phyloP scores from a whole-genome alignment of 2,797 vertebrate genomes.

The Girardinus metallicus region DNA sequence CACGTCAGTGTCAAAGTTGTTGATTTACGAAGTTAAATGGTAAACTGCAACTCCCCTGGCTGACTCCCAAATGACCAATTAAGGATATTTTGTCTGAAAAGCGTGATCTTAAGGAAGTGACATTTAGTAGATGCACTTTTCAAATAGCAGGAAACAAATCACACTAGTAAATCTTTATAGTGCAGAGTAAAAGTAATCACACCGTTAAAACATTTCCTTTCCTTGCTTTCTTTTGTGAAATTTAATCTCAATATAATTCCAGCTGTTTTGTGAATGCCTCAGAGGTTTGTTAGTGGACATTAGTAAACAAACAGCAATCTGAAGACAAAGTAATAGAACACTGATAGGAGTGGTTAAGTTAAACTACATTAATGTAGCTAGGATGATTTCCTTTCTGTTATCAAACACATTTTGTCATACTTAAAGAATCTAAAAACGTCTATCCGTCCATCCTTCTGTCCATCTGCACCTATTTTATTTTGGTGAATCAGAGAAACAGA shows the following conservation, averaged over 20 bases:
- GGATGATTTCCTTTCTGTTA: background rate
- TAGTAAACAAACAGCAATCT: background rate
- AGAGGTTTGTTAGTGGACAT: background rate
- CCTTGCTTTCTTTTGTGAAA: background rate
- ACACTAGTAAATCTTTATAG: slow-evolving; percentile 1
- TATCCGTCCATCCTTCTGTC: background rate
- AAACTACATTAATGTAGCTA: background rate
- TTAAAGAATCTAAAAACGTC: background rate
- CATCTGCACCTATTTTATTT: background rate
- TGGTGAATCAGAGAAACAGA: background rate
- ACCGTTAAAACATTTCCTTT: background rate
- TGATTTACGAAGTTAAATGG: slow-evolving; percentile 68
- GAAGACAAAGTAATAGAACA: background rate
- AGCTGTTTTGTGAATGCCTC: background rate
- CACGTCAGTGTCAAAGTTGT: slow-evolving; percentile 66
- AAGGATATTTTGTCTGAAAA: slow-evolving; percentile 63
- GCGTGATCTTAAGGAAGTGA: slow-evolving; percentile 54
- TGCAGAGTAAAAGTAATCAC: background rate
- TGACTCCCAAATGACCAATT: slow-evolving; percentile 79
- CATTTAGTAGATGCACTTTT: slow-evolving; percentile 42
- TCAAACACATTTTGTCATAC: background rate
- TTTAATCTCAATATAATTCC: background rate
- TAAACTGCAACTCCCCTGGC: slow-evolving; percentile 68
- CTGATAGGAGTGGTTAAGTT: background rate
- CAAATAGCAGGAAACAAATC: slow-evolving; percentile 8